phyloP scores from a whole-genome alignment of 2,113 vertebrate species.

The Pelecanus crispus region DNA sequence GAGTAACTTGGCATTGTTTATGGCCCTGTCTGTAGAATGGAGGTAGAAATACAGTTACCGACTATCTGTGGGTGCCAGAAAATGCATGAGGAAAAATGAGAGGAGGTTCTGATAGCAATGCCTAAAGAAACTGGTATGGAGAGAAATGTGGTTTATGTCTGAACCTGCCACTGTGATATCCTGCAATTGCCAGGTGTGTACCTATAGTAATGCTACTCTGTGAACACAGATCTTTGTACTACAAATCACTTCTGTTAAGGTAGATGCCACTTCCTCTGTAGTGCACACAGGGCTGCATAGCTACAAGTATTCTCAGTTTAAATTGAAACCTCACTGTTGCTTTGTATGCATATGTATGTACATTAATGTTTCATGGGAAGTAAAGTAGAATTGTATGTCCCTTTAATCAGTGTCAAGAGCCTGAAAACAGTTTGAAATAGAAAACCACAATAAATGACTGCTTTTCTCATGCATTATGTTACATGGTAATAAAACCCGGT shows the following conservation, averaged over 20 bases:
- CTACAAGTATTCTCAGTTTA: not conserved
- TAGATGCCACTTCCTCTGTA: not conserved
- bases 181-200: not conserved
- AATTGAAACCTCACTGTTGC: not conserved
- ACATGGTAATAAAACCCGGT: constrained; percentile 19
- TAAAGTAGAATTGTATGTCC: not conserved
- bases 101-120: not conserved
- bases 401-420: constrained; percentile 15
- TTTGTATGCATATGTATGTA: not conserved
- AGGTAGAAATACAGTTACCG: not conserved
- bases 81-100: not conserved
- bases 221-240: not conserved
- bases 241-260: not conserved
- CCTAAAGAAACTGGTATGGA: not conserved
- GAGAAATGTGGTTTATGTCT: not conserved
- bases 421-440: constrained; percentile 14
- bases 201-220: not conserved
- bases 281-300: not conserved
- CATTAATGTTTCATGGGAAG: not conserved
- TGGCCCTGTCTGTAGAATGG: not conserved
- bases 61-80: not conserved
- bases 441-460: not conserved
- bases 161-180: not conserved
- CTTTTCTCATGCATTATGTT: constrained; percentile 32
- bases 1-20: not conserved